Evolutionary conservation across 2,888 invertebrate species (phyloP).

Genomic region (Tanytarsus gracilentus): DNA sequence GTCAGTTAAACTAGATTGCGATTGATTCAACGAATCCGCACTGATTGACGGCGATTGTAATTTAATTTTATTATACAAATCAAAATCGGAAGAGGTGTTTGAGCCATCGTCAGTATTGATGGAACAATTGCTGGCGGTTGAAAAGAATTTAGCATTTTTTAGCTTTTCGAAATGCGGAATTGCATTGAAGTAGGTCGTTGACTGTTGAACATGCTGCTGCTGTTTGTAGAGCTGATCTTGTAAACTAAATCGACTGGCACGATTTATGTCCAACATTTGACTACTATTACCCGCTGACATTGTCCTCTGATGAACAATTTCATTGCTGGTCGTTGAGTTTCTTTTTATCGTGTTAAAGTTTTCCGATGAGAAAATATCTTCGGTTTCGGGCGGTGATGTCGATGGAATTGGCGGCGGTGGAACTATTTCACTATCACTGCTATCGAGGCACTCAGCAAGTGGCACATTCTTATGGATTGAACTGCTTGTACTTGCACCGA

Average conservation of each 20-base stretch:
- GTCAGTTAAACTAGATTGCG: conserved; percentile 42
- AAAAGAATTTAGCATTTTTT: conserved; percentile 35
- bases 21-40: conserved; percentile 36
- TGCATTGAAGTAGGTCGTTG: conserved; percentile 34
- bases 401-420: conserved; percentile 72
- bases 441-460: conserved; percentile 61
- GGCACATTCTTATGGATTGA: conserved; percentile 34
- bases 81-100: conserved; percentile 42
- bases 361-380: conserved; percentile 44
- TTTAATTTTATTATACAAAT: conserved; percentile 41
- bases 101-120: conserved; percentile 43
- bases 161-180: conserved; percentile 28
- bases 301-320: conserved; percentile 22
- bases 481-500: conserved; percentile 53
- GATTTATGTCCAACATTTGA: conserved; percentile 37
- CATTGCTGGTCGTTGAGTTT: conserved; percentile 31
- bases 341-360: conserved; percentile 42
- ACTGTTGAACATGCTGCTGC: conserved; percentile 32
- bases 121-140: conserved; percentile 43
- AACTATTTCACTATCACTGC: conserved; percentile 70
- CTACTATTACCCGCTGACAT: conserved; percentile 30
- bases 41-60: conserved; percentile 38
- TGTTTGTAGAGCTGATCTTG: conserved; percentile 42
- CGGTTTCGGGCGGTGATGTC: conserved; percentile 57
- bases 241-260: conserved; percentile 40